Evolutionary conservation across 2,888 invertebrate genomes (phyloP).

Genomic region (Drosophila fulvimacula): DNA sequence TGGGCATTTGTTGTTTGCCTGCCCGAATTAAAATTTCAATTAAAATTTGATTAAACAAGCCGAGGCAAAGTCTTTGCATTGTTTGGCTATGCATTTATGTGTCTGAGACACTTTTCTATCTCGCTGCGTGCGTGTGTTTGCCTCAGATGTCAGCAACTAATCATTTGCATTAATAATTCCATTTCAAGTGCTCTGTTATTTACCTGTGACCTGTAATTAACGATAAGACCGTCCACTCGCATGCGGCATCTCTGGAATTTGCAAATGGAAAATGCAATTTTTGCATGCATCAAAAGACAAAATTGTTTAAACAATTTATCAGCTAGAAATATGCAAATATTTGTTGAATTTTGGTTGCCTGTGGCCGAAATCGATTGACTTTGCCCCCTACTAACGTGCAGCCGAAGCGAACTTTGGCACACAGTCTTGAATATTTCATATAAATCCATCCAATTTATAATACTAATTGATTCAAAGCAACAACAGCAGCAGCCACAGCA

Average conservation of each 20-base stretch:
- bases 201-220: constrained; percentile 59
- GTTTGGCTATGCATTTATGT: constrained; percentile 46
- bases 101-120: constrained; percentile 42
- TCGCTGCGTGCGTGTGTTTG: not conserved
- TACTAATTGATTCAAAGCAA: constrained; percentile 13
- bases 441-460: constrained; percentile 14
- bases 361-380: constrained; percentile 22
- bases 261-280: constrained; percentile 35
- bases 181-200: constrained; percentile 36
- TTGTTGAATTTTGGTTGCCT: constrained; percentile 28
- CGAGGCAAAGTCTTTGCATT: constrained; percentile 23
- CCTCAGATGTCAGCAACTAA: constrained; percentile 40
- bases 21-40: constrained; percentile 62
- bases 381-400: not conserved
- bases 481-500: constrained; percentile 1
- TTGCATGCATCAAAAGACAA: constrained; percentile 23
- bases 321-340: constrained; percentile 48
- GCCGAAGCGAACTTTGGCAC: not conserved
- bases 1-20: constrained; percentile 18
- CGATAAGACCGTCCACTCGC: constrained; percentile 17
- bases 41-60: constrained; percentile 33
- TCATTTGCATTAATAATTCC: constrained; percentile 71
- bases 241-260: constrained; percentile 15
- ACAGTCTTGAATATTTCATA: constrained; percentile 15
- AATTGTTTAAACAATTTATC: constrained; percentile 48